Base-by-base conservation (phyloP, 53 echinoderm and acorn worm species). In the Mesocentrotus franciscanus region DNA sequence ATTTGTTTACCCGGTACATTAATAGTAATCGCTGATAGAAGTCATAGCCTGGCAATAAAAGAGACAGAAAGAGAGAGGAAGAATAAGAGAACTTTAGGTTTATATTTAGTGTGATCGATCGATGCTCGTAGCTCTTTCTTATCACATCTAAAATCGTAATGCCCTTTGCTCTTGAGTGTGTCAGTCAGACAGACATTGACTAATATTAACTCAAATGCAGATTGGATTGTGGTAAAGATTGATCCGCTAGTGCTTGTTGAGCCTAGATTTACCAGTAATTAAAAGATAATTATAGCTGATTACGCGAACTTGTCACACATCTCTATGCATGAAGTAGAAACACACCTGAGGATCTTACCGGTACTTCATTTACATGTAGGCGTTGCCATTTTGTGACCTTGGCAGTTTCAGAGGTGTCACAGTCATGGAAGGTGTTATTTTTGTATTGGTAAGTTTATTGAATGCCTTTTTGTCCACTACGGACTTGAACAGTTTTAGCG, bases 151-250 rank as follows among this genome's bases (percentile, higher is more conserved):
- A 49, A 91, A 64, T 91, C 66, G 34, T 39, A 30, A 61, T 91
- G 91, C 36, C 61, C 91, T 91, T 91, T 91, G 64, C 35, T 39
- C 91, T 33, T 62, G 60, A 64, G 91, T 68, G 9, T 66, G 91
- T 91, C 91, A 90, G 66, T 91, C 91, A 90, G 90, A 60, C 60
- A 91, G 64, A 91, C 66, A 91, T 91, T 91, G 91, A 91, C 91
- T 91, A 91, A 91, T 91, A 91, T 91, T 91, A 91, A 91, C 91
- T 91, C 32, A 64, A 66, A 61, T 62, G 35, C 62, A 62, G 91
- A 91, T 66, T 64, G 91, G 32, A 66, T 91, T 91, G 62, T 62
- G 64, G 64, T 57, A 26, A 58, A 36, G 91, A 91, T 91, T 91
- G 91, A 91, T 91, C 34, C 27, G 22, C 34, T 24, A 64, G 57